Percentiles rank a stretch among this genome's conserved stretches.
Conservation (phyloP, 2,113 vertebrate species). For the western clawed frog (Xenopus tropicalis) region UCB_Xtro_10.0 CM004448.2:102458001-102458500, state of each 20-base stretch:
- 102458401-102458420: conserved; percentile 52
- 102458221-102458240: conserved; percentile 53
- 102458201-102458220: conserved; percentile 56
- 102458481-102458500: too few species aligned
- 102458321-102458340: conserved; percentile 33
- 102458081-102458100: conserved; percentile 56
- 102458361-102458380: conserved; percentile 52
- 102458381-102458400: conserved; percentile 39
- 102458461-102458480: too few species aligned
- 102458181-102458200: conserved; percentile 59
- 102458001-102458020: conserved; percentile 59
- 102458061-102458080: conserved; percentile 61
- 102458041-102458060: conserved; percentile 53
- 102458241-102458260: conserved; percentile 46
- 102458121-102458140: conserved; percentile 51
- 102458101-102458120: conserved; percentile 53
- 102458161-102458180: conserved; percentile 63
- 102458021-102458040: conserved; percentile 49
- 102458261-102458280: conserved; percentile 53
- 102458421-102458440: conserved; percentile 39
- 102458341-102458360: conserved; percentile 29
- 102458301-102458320: conserved; percentile 37
- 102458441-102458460: too few species aligned
- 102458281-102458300: conserved; percentile 53
- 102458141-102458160: conserved; percentile 58